phyloP scores from a whole-genome alignment of 2,113 vertebrate species.

The Hymenochirus boettgeri region DNA sequence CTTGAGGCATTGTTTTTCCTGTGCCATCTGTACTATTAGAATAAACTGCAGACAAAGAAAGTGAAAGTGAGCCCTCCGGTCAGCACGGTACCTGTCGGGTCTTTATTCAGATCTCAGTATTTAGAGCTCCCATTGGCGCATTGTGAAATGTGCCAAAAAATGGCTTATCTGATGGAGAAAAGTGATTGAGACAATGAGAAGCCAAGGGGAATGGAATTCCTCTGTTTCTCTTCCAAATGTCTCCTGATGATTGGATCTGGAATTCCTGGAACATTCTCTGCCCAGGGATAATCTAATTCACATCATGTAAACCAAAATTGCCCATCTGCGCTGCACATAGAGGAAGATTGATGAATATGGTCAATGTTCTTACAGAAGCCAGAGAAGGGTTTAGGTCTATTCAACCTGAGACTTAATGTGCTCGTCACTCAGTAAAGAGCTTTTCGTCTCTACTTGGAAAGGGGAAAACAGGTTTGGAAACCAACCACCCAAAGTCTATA shows the following conservation, averaged over 20 bases:
- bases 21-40: no score
- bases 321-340: conserved; percentile 16
- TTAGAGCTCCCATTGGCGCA: conserved; percentile 33
- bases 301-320: conserved; percentile 18
- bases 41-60: background rate
- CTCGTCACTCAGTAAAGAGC: conserved; percentile 9
- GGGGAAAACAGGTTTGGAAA: background rate
- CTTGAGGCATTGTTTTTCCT: no score
- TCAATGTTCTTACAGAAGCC: conserved; percentile 7
- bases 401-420: background rate
- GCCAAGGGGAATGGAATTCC: conserved; percentile 21
- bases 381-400: background rate
- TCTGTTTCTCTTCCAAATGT: conserved; percentile 39
- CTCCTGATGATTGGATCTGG: conserved; percentile 33
- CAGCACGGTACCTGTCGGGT: background rate
- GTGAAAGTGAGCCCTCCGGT: conserved; percentile 3
- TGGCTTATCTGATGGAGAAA: conserved; percentile 38
- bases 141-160: conserved; percentile 25
- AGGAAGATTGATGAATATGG: conserved; percentile 13
- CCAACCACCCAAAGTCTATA: background rate
- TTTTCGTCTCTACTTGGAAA: background rate
- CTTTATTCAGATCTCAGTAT: conserved; percentile 4
- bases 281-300: conserved; percentile 25
- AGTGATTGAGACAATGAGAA: conserved; percentile 30
- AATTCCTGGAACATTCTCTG: conserved; percentile 32